A percentile compares a stretch with the other conserved stretches of the same genome.
These are phyloP conservation scores for Zaprionus taronus DNA, from an alignment of 1,140 invertebrate species.

Conservation along the genomic window DNA sequence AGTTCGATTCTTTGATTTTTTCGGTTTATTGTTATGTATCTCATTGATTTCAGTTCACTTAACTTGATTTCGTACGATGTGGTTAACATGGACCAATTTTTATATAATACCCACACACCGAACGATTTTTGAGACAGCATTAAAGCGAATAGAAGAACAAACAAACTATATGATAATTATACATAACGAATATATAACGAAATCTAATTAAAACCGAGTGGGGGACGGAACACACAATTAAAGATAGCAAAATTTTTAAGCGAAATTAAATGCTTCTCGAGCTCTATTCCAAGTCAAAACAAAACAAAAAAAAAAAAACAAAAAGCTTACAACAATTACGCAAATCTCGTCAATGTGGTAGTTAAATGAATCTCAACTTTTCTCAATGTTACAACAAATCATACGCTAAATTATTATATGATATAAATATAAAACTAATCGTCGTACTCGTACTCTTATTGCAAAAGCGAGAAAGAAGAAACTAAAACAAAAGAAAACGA, in stretches of 20 bases:
- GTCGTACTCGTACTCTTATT: slow-evolving; percentile 41
- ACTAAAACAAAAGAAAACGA: slow-evolving; percentile 42
- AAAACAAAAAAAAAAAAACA: slow-evolving; percentile 31
- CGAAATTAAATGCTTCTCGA: slow-evolving; percentile 64
- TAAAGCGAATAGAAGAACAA: slow-evolving; percentile 22
- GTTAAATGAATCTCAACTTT: slow-evolving; percentile 83
- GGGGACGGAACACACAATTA: slow-evolving; percentile 26
- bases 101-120: slow-evolving; percentile 56
- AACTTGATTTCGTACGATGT: slow-evolving; percentile 63
- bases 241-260: slow-evolving; percentile 78
- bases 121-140: slow-evolving; percentile 33
- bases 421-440: slow-evolving; percentile 39
- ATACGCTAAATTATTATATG: slow-evolving; percentile 58
- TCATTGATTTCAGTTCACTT: slow-evolving; percentile 21
- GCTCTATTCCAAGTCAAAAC: slow-evolving; percentile 51
- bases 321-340: slow-evolving; percentile 60
- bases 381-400: slow-evolving; percentile 75
- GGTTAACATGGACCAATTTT: slow-evolving; percentile 82
- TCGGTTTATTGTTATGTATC: slow-evolving; percentile 8
- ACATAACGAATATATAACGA: slow-evolving; percentile 56
- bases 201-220: slow-evolving; percentile 35
- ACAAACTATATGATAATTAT: slow-evolving; percentile 56
- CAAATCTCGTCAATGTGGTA: slow-evolving; percentile 77
- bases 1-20: slow-evolving; percentile 7
- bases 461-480: slow-evolving; percentile 29